A percentile compares a stretch with the other conserved stretches of the same genome.
Conservation (phyloP, 2,888 invertebrate genomes). For the Dasypolia templi region DNA sequence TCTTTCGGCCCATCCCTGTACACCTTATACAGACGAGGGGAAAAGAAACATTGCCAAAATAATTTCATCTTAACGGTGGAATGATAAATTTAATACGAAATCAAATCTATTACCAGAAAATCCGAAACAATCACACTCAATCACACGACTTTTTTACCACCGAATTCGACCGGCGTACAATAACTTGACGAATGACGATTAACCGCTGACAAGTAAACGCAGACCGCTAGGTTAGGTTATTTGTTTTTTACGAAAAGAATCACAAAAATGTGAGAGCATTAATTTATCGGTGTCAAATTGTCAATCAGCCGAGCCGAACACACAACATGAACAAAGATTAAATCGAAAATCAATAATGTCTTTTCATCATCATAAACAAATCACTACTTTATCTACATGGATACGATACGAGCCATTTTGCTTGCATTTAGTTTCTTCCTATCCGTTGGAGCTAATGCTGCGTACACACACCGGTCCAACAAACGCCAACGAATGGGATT, state of each 20-base stretch:
- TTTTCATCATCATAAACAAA: too few species aligned
- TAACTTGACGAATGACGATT: not conserved
- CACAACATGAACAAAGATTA: slow-evolving; percentile 22
- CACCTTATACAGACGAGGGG: slow-evolving; percentile 93
- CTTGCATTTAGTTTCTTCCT: too few species aligned
- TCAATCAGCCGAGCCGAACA: not conserved
- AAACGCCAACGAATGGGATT: too few species aligned
- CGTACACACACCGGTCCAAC: too few species aligned
- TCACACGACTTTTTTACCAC: slow-evolving; percentile 8
- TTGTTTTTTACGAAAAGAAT: not conserved
- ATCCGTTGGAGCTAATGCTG: too few species aligned
- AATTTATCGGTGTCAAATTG: slow-evolving; percentile 1
- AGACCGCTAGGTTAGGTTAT: not conserved
- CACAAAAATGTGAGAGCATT: slow-evolving; percentile 8
- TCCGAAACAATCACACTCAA: slow-evolving; percentile 9
- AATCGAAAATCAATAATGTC: too few species aligned
- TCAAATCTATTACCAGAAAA: not conserved
- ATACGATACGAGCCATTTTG: too few species aligned
- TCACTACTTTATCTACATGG: too few species aligned
- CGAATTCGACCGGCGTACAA: not conserved
- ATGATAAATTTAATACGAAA: not conserved
- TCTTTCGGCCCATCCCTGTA: slow-evolving; percentile 89
- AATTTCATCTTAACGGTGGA: slow-evolving; percentile 82
- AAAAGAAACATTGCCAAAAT: slow-evolving; percentile 92
- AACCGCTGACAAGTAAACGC: not conserved